Base-by-base conservation (phyloP, 2,113 vertebrate species). In the Silurus asotus region DNA sequence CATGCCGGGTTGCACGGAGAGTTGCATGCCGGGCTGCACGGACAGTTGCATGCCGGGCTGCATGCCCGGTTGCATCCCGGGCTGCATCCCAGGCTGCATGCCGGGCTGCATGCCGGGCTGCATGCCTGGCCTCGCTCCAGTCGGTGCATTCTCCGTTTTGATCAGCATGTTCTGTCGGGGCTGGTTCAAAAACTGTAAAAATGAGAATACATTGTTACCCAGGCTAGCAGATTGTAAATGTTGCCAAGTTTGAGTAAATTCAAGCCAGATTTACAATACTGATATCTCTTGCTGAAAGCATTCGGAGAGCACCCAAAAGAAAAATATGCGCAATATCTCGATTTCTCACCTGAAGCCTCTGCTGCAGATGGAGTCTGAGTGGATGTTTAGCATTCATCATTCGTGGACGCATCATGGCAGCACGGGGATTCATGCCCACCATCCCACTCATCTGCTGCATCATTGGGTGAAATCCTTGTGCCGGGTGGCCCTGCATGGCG, bases 301-400 rank as follows among this genome's bases (percentile, higher is more conserved):
- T 51, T 74, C 48, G 51, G 48, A 51, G 23, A 23, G 61, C 61
- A 23, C 20, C n/a, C 23, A 64, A 37, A 37, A 64, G 23, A 64
- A 75, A 13, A 1, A 51, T 6, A 13, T n/a, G 45, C 45, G n/a
- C 5, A 1, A 45, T 28, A 17, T 23, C 5, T 9, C 13, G 1
- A 2, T 8, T 8, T 37, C 17, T 94, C 92, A 99, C 98, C 97
- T 99, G 98, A 17, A 99, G 95, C 90, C 98, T 95, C 93, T 99
- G 97, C 93, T 99, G 97, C 51, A 99, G 96, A 89, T 99, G 98
- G 92, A 98, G 94, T 84, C 97, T 91, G 23, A 99, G 95, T 23
- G 98, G 98, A 89, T 99, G 99, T 67, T 96, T 96, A 62, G 96
- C 95, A 6, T 86, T 97, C 77, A 95, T 92, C 94, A 96, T 97